Conservation (phyloP, 1,140 invertebrate species). For the Pseudomyrmex cubaensis region DNA sequence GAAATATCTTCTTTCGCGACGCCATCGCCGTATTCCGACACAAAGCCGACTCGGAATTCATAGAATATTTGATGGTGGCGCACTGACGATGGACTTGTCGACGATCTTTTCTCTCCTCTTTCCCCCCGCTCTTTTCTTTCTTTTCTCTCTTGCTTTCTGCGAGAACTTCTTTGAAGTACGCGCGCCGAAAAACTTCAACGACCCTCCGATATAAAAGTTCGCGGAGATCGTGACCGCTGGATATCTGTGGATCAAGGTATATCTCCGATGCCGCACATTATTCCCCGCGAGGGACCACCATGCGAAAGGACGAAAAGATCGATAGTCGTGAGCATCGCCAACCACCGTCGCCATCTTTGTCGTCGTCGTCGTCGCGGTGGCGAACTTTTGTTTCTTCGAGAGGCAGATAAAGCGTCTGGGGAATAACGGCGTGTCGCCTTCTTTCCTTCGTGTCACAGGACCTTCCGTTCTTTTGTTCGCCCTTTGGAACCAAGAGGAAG, state of each 20-base stretch:
- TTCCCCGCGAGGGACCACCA: constrained; percentile 77
- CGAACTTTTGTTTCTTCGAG: constrained; percentile 74
- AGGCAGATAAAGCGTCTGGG: constrained; percentile 66
- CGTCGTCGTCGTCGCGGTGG: constrained; percentile 13
- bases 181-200: constrained; percentile 70
- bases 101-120: constrained; percentile 31
- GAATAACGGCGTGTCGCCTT: constrained; percentile 68
- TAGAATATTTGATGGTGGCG: constrained; percentile 80
- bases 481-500: constrained; percentile 20
- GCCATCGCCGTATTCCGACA: constrained; percentile 49
- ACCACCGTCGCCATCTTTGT: background rate
- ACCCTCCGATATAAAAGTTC: constrained; percentile 78
- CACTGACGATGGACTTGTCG: constrained; percentile 67
- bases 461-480: background rate
- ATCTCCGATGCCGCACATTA: constrained; percentile 79
- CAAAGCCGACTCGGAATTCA: constrained; percentile 79
- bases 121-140: background rate
- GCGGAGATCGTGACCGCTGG: constrained; percentile 72
- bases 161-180: constrained; percentile 71
- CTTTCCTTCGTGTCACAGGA: constrained; percentile 35
- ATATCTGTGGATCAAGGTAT: constrained; percentile 77
- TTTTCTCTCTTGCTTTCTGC: background rate
- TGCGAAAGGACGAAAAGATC: constrained; percentile 77
- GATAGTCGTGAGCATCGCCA: constrained; percentile 73
- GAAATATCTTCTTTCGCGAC: constrained; percentile 63